Evolutionary conservation across 2,888 invertebrate genomes (phyloP).

Genomic region (Galeruca laticollis): DNA sequence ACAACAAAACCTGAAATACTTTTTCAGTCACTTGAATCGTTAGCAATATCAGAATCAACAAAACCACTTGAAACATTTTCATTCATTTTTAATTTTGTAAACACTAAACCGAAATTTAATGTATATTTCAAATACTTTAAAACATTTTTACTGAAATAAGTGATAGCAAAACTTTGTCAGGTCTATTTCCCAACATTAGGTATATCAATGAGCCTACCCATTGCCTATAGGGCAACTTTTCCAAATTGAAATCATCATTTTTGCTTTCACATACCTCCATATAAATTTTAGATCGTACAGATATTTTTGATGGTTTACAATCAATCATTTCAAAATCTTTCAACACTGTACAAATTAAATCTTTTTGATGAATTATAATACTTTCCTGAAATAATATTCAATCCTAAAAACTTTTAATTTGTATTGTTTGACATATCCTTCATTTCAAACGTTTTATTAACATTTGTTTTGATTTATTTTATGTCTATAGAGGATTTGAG

Average conservation of each 20-base stretch:
- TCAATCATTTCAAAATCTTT: conserved; percentile 8
- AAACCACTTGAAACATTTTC: no score
- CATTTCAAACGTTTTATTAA: conserved; percentile 8
- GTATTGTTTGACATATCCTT: conserved; percentile 3
- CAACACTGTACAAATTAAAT: background rate
- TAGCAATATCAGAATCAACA: no score
- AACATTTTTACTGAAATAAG: background rate
- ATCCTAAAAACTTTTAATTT: conserved; percentile 4
- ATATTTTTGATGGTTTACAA: no score
- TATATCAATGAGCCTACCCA: background rate
- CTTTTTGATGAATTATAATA: conserved; percentile 1
- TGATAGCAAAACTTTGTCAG: conserved; percentile 5
- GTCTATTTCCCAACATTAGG: no score
- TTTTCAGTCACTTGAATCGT: no score
- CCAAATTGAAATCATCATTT: background rate
- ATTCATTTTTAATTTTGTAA: no score
- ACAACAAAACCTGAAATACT: no score
- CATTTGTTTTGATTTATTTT: background rate
- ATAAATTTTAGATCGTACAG: background rate
- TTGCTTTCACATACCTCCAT: no score
- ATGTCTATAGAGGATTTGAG: background rate
- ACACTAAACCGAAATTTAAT: background rate
- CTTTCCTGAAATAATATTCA: background rate
- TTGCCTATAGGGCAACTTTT: background rate
- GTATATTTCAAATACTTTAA: no score